Percentiles rank a stretch among this genome's conserved stretches.
phyloP scores from a whole-genome alignment of 2,888 invertebrate species.

The Eupeodes latifasciatus region DNA sequence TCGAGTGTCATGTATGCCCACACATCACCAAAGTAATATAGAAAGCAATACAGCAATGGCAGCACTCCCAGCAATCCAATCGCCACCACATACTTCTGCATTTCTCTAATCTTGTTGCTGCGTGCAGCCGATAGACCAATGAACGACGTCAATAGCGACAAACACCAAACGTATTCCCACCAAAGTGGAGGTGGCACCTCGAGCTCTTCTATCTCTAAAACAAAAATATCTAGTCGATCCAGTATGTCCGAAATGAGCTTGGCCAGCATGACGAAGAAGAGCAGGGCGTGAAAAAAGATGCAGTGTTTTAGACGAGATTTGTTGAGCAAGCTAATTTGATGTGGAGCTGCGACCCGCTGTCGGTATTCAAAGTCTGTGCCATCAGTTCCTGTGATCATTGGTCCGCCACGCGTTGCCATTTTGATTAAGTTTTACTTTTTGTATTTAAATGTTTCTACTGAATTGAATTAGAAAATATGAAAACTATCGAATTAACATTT shows the following conservation, averaged over 20 bases:
- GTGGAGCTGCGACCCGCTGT: constrained; percentile 97
- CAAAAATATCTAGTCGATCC: constrained; percentile 96
- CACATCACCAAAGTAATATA: constrained; percentile 93
- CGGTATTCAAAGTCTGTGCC: constrained; percentile 98
- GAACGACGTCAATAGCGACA: constrained; percentile 92
- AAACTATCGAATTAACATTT: constrained; percentile 75
- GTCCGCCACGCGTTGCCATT: constrained; percentile 91
- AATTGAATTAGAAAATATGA: constrained; percentile 58
- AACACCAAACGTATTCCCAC: constrained; percentile 98
- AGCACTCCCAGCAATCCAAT: constrained; percentile 90
- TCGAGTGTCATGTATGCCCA: constrained; percentile 90
- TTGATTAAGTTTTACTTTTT: constrained; percentile 75
- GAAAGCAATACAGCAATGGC: constrained; percentile 91
- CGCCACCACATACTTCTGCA: constrained; percentile 93
- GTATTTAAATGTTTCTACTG: constrained; percentile 52
- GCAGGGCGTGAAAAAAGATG: constrained; percentile 95
- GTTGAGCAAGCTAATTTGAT: constrained; percentile 97
- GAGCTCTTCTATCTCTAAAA: constrained; percentile 96
- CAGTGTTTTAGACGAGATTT: constrained; percentile 98
- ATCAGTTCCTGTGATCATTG: constrained; percentile 95
- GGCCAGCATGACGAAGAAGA: constrained; percentile 95
- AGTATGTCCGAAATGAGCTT: constrained; percentile 96
- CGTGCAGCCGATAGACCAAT: constrained; percentile 94
- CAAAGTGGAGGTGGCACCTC: constrained; percentile 91
- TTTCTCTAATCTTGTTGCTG: constrained; percentile 91